Evolutionary conservation across 2,797 vertebrate genomes (phyloP).

Genomic region (Macropus fuliginosus): DNA sequence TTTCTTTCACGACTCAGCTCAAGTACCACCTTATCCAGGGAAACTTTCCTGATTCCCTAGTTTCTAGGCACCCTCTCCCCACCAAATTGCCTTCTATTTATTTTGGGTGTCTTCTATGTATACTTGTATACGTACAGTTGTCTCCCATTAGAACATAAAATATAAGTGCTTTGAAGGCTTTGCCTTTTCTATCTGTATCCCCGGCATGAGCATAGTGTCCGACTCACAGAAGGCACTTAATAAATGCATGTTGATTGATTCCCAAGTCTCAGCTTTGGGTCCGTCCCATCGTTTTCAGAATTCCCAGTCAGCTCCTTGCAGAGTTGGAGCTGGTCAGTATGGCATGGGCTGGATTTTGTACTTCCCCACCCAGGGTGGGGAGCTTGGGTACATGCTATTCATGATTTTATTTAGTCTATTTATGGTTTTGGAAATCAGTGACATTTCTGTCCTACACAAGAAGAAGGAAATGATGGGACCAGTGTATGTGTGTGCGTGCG

Average conservation of each 20-base stretch:
- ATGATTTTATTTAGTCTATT: not conserved
- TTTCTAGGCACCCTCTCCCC: not conserved
- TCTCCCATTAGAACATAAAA: not conserved
- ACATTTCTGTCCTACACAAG: not conserved
- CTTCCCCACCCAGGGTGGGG: not conserved
- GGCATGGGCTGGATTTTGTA: not conserved
- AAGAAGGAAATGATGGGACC: not conserved
- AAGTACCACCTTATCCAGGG: not conserved
- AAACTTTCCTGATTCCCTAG: not conserved
- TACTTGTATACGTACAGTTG: not conserved
- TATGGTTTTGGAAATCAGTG: not conserved
- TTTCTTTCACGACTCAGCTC: not conserved
- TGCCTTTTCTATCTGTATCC: not conserved
- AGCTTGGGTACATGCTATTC: not conserved
- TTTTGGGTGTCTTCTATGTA: not conserved
- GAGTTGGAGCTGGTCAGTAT: not conserved
- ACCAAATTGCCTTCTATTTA: not conserved
- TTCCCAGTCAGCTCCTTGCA: not conserved
- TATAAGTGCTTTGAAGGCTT: not conserved
- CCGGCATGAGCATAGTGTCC: not conserved
- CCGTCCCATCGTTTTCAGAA: not conserved
- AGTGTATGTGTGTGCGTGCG: not conserved
- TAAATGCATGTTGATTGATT: not conserved
- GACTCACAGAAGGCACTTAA: not conserved
- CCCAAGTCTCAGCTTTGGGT: not conserved